phyloP scores from a whole-genome alignment of 2,797 vertebrate genomes.

The Australoheros facetus region DNA sequence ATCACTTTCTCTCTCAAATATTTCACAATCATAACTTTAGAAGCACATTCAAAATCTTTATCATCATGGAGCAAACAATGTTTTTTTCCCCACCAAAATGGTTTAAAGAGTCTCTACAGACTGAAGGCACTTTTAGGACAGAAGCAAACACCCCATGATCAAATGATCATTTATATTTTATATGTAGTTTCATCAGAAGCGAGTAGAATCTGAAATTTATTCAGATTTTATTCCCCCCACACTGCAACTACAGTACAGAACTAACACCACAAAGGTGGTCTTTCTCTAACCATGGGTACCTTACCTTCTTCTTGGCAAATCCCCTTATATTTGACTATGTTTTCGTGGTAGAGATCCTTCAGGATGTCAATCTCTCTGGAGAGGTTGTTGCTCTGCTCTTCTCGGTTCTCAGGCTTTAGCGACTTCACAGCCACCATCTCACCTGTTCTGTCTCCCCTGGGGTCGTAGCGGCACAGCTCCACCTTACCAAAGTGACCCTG shows the following conservation, averaged over 20 bases:
- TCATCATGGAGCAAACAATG: too few species aligned
- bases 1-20: not conserved
- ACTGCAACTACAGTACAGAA: too few species aligned
- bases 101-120: too few species aligned
- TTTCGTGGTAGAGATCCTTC: constrained; percentile 94
- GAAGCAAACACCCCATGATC: too few species aligned
- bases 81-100: too few species aligned
- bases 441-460: constrained; percentile 92
- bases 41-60: not conserved
- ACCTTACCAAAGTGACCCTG: constrained; percentile 98
- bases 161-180: too few species aligned
- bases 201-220: too few species aligned
- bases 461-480: constrained; percentile 95
- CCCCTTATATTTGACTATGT: constrained; percentile 98
- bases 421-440: constrained; percentile 97
- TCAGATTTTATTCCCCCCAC: too few species aligned
- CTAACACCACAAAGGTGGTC: too few species aligned
- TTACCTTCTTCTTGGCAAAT: constrained; percentile 96
- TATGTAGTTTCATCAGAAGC: too few species aligned
- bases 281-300: not conserved
- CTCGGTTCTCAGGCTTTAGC: constrained; percentile 90
- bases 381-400: constrained; percentile 92
- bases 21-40: not conserved
- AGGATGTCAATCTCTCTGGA: constrained; percentile 94
- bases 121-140: too few species aligned